Evolutionary conservation across 1,140 invertebrate species (phyloP).

Genomic region (Drosophila varians): DNA sequence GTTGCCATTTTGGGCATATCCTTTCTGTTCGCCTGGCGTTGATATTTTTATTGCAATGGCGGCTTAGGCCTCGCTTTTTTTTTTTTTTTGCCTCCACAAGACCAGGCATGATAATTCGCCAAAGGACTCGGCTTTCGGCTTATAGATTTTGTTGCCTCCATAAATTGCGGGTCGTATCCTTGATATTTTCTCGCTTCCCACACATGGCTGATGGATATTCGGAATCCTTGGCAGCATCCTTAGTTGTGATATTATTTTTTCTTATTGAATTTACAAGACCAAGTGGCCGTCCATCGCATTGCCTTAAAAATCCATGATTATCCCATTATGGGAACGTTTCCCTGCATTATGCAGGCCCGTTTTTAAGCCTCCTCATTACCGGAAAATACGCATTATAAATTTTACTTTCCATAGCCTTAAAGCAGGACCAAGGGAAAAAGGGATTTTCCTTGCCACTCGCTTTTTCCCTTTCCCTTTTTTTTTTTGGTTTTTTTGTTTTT

Average conservation of each 20-base stretch:
- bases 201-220: constrained; percentile 8
- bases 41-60: constrained; percentile 72
- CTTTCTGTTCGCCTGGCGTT: constrained; percentile 44
- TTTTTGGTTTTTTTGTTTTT: too few relatives aligned
- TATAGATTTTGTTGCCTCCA: constrained; percentile 25
- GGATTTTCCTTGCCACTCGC: constrained; percentile 13
- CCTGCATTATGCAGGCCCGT: constrained; percentile 29
- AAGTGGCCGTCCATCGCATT: neutral
- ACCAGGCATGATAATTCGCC: constrained; percentile 45
- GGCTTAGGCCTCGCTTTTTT: constrained; percentile 60
- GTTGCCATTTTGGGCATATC: constrained; percentile 22
- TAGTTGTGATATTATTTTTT: neutral
- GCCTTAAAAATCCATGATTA: constrained; percentile 28
- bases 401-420: constrained; percentile 32
- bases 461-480: too few relatives aligned
- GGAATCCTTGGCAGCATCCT: neutral
- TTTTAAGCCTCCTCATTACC: constrained; percentile 11
- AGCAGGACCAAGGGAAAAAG: constrained; percentile 9
- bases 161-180: constrained; percentile 43
- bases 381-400: constrained; percentile 32
- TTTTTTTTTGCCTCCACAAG: constrained; percentile 29
- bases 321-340: constrained; percentile 25
- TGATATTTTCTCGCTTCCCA: constrained; percentile 27
- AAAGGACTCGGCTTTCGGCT: constrained; percentile 30
- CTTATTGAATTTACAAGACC: constrained; percentile 7